Evolutionary conservation across 30 jellyfish, hydroid and myxozoan genomes (phyloP).

Genomic region (Hydractinia echinata): DNA sequence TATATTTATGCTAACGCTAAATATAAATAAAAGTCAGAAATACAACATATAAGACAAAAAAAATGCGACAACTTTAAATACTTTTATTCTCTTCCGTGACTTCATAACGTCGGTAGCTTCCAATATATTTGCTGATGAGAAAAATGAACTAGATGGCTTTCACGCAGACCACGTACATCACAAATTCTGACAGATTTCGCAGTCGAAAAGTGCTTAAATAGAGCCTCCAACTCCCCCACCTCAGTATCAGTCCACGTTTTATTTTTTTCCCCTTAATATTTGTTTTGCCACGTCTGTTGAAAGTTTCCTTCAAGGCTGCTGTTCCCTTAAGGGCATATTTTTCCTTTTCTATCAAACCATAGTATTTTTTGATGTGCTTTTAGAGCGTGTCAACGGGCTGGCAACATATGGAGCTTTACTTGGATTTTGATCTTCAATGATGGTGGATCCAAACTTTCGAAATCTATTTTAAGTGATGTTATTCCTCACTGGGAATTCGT

Average conservation of each 20-base stretch:
- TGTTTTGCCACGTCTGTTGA: no score
- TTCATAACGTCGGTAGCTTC: constrained; percentile 9
- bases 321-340: not conserved
- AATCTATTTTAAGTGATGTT: not conserved
- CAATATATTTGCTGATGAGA: not conserved
- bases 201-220: not conserved
- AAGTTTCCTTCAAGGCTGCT: not conserved
- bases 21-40: no score
- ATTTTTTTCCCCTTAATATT: no score
- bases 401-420: not conserved
- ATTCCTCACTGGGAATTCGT: not conserved
- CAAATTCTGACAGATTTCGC: not conserved
- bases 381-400: constrained; percentile 1
- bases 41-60: no score
- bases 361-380: constrained; percentile 3
- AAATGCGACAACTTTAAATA: no score
- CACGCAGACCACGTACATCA: not conserved
- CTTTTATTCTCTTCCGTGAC: no score
- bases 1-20: no score
- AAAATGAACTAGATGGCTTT: not conserved
- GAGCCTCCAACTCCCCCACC: constrained; percentile 5
- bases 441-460: constrained; percentile 1
- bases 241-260: not conserved
- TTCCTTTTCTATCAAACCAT: not conserved
- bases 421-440: constrained; percentile 10